Base-by-base conservation (phyloP, 2,888 invertebrate species). In the Drosophila aldrichi region DNA sequence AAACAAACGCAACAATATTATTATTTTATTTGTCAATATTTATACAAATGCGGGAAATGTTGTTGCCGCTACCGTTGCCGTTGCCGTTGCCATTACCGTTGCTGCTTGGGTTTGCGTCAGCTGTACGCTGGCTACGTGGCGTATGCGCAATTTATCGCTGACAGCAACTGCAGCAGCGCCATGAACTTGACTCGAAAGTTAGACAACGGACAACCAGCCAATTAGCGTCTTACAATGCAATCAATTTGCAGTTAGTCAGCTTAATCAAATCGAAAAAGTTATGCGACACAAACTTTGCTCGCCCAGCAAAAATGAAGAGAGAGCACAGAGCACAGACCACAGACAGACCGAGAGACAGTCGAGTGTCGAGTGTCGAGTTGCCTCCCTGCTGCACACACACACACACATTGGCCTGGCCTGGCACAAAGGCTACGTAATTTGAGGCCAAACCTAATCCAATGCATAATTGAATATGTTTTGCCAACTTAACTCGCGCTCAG, bases 241-340 rank as follows among this genome's bases (percentile, higher is more conserved):
- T 85, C 85, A 85, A 87, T 84, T 87, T 78, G 68, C 73, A 81
- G 82, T 82, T 84, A 82, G 88, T 58, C 82, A 61, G 77, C 76
- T 80, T 87, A 84, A 85, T 84, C 82, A 80, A 85, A 80, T 87
- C 78, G 76, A 70, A 69, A 87, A 85, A 87, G 84, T 85, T 87
- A 73, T 74, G 82, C 71, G 84, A 87, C 80, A 82, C 71, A 73
- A 85, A 85, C 70, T 80, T 87, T 78, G 54, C 40, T 46, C 44
- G n/a, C n/a, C 44, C 16, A 38, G 25, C 6, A 18, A n/a, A 34
- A 49, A 12, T 9, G 10, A 38, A 22, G 8, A 14, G 32, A 20
- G 46, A n/a, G 36, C 12, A 18, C 43, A 44, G 29, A 6, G 38
- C 54, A 52, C 46, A 57, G 65, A 55, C 52, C 54, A 54, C 3